Percentiles rank a stretch among this genome's conserved stretches.
Conservation (phyloP, 2,113 vertebrate genomes). For the Cyprinus carpio region DNA sequence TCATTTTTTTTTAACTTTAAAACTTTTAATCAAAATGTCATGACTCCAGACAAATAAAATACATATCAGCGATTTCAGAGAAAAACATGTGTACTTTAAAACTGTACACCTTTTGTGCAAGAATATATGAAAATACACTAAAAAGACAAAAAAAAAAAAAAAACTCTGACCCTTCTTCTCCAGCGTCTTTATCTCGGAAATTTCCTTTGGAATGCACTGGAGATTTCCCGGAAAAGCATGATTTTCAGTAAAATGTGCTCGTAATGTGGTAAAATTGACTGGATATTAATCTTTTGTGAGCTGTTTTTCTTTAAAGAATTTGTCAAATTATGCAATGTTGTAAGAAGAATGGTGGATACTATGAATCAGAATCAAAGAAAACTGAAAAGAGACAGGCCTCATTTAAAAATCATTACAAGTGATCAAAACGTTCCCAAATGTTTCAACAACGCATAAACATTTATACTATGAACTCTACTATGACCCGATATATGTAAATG, state of each 20-base stretch:
- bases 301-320: neutral
- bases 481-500: neutral
- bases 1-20: neutral
- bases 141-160: neutral
- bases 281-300: neutral
- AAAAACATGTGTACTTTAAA: neutral
- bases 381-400: neutral
- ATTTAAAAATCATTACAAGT: slow-evolving; percentile 2
- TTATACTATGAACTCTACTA: neutral
- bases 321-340: neutral
- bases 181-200: neutral
- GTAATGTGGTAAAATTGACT: neutral
- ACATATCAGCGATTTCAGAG: neutral
- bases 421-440: neutral
- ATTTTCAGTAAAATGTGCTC: neutral
- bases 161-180: neutral
- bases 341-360: neutral
- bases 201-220: neutral
- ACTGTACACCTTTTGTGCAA: neutral
- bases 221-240: neutral
- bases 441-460: neutral
- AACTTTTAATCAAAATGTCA: neutral
- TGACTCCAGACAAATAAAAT: neutral
- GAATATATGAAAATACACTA: neutral
- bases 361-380: neutral